phyloP scores from a whole-genome alignment of 2,113 vertebrate species.

The Otis tarda region DNA sequence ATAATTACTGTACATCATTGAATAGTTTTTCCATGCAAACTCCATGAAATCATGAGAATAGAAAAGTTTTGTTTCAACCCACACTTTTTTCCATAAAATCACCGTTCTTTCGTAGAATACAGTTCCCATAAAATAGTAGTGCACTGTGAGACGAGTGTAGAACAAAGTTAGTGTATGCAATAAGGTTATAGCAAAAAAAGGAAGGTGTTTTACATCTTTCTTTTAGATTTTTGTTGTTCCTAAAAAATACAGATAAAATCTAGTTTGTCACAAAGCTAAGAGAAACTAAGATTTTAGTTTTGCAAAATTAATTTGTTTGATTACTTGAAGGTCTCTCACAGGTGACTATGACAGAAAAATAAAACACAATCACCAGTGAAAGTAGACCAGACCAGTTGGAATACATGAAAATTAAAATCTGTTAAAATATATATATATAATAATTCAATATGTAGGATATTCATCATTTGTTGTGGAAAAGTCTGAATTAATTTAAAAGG shows the following conservation, averaged over 20 bases:
- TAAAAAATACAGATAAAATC: not conserved
- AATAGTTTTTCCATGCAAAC: constrained; percentile 30
- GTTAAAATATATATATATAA: not conserved
- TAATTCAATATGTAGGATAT: not conserved
- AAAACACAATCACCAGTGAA: not conserved
- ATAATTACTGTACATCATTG: not conserved
- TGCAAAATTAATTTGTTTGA: not conserved
- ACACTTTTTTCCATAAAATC: constrained; percentile 43
- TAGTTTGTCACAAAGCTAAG: not conserved
- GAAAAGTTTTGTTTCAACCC: not conserved
- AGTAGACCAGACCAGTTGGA: not conserved
- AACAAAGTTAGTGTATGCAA: not conserved
- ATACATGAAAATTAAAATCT: not conserved
- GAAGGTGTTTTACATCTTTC: not conserved
- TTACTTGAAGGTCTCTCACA: not conserved
- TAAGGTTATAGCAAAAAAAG: not conserved
- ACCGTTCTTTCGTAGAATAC: not conserved
- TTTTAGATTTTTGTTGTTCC: not conserved
- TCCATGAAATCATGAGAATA: not conserved
- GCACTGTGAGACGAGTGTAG: not conserved
- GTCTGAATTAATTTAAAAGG: not conserved
- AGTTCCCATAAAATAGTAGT: not conserved
- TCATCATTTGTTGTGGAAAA: not conserved
- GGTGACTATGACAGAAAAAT: not conserved
- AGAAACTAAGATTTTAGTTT: not conserved